Conservation (phyloP, 2,888 invertebrate genomes). For the Nemurella pictetii region DNA sequence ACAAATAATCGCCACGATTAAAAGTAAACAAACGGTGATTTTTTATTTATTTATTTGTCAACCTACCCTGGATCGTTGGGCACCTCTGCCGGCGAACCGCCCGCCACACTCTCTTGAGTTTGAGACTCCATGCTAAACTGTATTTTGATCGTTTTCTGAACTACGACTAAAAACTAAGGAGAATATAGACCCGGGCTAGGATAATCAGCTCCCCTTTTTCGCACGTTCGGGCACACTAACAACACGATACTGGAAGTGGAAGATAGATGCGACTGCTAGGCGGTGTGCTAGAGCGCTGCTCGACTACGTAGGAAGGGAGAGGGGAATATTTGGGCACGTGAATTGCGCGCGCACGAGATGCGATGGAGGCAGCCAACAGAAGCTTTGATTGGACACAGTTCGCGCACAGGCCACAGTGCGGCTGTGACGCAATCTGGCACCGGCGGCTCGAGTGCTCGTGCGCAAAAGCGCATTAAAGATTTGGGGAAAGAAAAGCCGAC, state of each 20-base stretch:
- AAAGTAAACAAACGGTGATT: not conserved
- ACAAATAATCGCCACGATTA: not conserved
- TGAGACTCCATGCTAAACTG: constrained; percentile 68
- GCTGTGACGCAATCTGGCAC: constrained; percentile 46
- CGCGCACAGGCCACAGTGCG: constrained; percentile 52
- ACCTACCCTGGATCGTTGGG: constrained; percentile 93
- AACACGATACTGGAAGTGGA: constrained; percentile 70
- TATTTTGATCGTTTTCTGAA: constrained; percentile 46
- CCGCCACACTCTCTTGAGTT: constrained; percentile 74
- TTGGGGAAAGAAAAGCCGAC: constrained; percentile 5
- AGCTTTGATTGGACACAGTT: constrained; percentile 56
- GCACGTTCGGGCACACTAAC: constrained; percentile 66
- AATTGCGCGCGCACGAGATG: constrained; percentile 51
- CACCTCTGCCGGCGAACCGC: constrained; percentile 85
- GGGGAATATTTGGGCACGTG: constrained; percentile 42
- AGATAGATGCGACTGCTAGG: constrained; percentile 55
- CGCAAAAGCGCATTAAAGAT: constrained; percentile 32
- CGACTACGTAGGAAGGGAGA: constrained; percentile 35
- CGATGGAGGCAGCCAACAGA: constrained; percentile 52
- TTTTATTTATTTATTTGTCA: constrained; percentile 8
- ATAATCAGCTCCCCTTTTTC: constrained; percentile 64
- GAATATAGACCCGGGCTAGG: constrained; percentile 54
- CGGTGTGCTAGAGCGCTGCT: not conserved
- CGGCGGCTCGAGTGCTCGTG: constrained; percentile 35
- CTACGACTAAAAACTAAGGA: constrained; percentile 63